Percentiles rank a stretch among this genome's conserved stretches.
These are phyloP conservation scores for Pelosia muscerda DNA, from an alignment of 2,888 invertebrate genomes.

Conservation along the genomic window DNA sequence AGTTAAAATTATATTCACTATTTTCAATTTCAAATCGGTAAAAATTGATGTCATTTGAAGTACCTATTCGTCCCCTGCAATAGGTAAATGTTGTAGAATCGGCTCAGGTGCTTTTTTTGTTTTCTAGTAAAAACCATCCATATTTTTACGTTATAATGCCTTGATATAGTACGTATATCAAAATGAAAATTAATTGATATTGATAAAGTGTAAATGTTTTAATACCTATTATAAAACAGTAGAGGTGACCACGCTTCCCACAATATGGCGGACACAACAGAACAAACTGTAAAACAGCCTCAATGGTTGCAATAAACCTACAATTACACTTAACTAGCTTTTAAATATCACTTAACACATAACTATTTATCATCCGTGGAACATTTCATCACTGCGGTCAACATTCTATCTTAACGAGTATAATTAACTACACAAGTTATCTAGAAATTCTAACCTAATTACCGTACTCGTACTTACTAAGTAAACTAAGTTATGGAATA, in stretches of 20 bases:
- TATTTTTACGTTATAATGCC: no score
- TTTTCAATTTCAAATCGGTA: no score
- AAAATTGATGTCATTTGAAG: no score
- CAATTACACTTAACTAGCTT: conserved; percentile 43
- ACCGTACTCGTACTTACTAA: conserved; percentile 28
- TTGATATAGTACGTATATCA: no score
- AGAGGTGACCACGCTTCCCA: conserved; percentile 1
- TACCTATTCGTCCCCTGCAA: no score
- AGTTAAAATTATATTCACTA: no score
- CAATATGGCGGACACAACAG: conserved; percentile 10
- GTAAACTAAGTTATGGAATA: conserved; percentile 26
- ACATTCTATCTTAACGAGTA: conserved; percentile 55
- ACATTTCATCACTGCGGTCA: conserved; percentile 53
- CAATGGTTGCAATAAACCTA: conserved; percentile 33
- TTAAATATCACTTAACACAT: conserved; percentile 54
- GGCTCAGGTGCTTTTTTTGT: no score
- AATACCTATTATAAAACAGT: no score
- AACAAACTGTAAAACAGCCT: conserved; percentile 18
- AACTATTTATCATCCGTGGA: conserved; percentile 51
- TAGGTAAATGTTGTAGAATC: no score
- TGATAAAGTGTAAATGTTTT: no score
- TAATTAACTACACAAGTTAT: conserved; percentile 57
- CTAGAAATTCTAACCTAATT: conserved; percentile 52
- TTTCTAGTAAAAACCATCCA: neutral
- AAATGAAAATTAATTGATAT: no score